Base-by-base conservation (phyloP, 2,113 vertebrate species). In the Chunga burmeisteri region DNA sequence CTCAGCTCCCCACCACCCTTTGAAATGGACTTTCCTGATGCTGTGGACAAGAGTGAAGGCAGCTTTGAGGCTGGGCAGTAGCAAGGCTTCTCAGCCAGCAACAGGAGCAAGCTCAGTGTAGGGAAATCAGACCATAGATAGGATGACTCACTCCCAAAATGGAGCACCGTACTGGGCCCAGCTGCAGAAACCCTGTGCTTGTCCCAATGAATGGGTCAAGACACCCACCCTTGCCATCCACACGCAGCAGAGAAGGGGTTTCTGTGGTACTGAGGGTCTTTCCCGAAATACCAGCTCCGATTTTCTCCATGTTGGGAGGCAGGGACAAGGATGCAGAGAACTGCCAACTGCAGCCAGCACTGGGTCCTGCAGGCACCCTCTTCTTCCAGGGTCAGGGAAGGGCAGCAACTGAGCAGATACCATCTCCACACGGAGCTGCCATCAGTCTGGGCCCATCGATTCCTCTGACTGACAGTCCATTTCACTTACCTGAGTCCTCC, bases 311-410 rank as follows among this genome's bases (percentile, higher is more conserved):
- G 40, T 49, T 66, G 55, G 56, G 62, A 42, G 50, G 25, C n/a
- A 67, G 36, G 42, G 8, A 49, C 10, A 32, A 30, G 38, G 36
- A 27, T 21, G 44, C 38, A 36, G 27, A 40, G 38, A 79, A 34
- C 30, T 63, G 34, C 13, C 21, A 53, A 38, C 18, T 50, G 63
- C 52, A 50, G 79, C 29, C 58, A 84, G 49, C 42, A 15, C 29
- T 0, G 1, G 8, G 34, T 65, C 16, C 65, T 36, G 46, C 0
- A 0, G 38, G 21, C 14, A 58, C 1, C 10, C 23, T 62, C 6
- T 17, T 44, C 12, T 27, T 67, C 21, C 32, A 26, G 82, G 67
- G 5, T 13, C 12, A 23, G 42, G 9, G 34, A 34, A 36, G 9
- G 32, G 49, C n/a, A 63, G 71, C 15, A 42, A 6, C 19, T 9